Percentiles rank a stretch among this genome's conserved stretches.
Conservation (phyloP, 2,113 vertebrate genomes). For the Nycticryphes semicollaris region DNA sequence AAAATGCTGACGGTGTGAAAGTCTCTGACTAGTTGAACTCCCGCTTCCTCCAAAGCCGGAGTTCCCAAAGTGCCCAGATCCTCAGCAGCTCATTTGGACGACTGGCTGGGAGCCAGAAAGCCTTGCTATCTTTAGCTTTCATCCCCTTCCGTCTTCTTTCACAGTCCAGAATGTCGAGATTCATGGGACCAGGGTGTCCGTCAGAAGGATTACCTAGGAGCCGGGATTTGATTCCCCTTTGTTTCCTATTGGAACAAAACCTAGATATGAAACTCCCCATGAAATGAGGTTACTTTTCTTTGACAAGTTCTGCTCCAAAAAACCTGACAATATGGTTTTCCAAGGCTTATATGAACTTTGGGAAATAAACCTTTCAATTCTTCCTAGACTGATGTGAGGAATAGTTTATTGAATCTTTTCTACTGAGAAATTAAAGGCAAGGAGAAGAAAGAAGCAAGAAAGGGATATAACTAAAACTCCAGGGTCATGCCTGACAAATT, state of each 20-base stretch:
- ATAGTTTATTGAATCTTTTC: slow-evolving; percentile 52
- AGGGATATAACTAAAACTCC: slow-evolving; percentile 48
- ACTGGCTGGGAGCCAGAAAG: slow-evolving; percentile 8
- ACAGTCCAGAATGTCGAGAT: slow-evolving; percentile 3
- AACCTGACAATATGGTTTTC: slow-evolving; percentile 15
- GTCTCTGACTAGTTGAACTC: not conserved
- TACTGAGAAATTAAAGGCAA: slow-evolving; percentile 57
- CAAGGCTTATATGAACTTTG: slow-evolving; percentile 34
- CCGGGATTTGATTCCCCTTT: slow-evolving; percentile 20
- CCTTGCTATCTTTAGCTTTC: slow-evolving; percentile 11
- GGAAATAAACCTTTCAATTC: slow-evolving; percentile 56
- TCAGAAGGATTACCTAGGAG: not conserved
- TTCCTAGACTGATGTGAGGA: slow-evolving; percentile 39
- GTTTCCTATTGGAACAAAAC: slow-evolving; percentile 21
- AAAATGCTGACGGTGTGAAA: not conserved
- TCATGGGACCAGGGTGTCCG: not conserved
- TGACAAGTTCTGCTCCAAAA: slow-evolving; percentile 62
- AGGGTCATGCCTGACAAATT: slow-evolving; percentile 40
- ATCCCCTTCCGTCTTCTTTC: slow-evolving; percentile 6
- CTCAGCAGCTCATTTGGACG: not conserved
- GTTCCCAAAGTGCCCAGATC: not conserved
- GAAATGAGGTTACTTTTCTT: slow-evolving; percentile 46
- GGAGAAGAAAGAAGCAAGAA: not conserved
- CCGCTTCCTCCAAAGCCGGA: not conserved
- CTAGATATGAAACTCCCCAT: slow-evolving; percentile 47